phyloP scores from a whole-genome alignment of 2,113 vertebrate species.

The Ptilorrhoa leucosticta region DNA sequence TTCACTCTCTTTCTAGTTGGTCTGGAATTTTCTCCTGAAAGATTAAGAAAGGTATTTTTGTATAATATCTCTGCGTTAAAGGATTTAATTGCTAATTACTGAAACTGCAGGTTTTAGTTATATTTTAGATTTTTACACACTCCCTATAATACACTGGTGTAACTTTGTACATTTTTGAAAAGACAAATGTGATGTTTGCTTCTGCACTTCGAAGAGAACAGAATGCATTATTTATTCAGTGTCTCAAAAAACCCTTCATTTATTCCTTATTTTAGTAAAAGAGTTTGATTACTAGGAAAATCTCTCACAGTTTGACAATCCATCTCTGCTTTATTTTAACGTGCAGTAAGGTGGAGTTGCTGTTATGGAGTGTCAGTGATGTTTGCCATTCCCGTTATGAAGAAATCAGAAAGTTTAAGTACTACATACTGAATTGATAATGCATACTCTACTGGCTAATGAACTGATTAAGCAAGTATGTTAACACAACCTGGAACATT shows the following conservation, averaged over 20 bases:
- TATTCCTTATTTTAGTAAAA: neutral
- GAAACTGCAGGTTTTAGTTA: neutral
- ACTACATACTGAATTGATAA: neutral
- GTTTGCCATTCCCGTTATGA: neutral
- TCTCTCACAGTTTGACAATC: neutral
- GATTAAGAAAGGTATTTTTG: constrained; percentile 86
- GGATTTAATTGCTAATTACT: neutral
- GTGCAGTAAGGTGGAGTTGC: neutral
- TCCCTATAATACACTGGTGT: neutral
- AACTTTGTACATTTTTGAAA: neutral
- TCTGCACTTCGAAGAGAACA: neutral
- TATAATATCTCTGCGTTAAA: neutral
- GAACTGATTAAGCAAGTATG: neutral
- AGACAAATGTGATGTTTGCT: neutral
- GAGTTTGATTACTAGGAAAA: neutral
- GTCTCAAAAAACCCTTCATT: neutral
- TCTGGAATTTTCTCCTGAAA: constrained; percentile 96
- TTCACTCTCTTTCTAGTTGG: constrained; percentile 99
- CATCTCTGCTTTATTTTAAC: neutral
- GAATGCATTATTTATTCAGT: neutral
- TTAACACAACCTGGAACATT: neutral
- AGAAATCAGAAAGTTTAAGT: neutral
- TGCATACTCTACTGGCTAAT: neutral
- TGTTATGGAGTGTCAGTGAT: neutral
- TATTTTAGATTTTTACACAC: neutral